A percentile compares a stretch with the other conserved stretches of the same genome.
Evolutionary conservation across 2,797 vertebrate genomes (phyloP).

Genomic region (Sebastes baramenuke): DNA sequence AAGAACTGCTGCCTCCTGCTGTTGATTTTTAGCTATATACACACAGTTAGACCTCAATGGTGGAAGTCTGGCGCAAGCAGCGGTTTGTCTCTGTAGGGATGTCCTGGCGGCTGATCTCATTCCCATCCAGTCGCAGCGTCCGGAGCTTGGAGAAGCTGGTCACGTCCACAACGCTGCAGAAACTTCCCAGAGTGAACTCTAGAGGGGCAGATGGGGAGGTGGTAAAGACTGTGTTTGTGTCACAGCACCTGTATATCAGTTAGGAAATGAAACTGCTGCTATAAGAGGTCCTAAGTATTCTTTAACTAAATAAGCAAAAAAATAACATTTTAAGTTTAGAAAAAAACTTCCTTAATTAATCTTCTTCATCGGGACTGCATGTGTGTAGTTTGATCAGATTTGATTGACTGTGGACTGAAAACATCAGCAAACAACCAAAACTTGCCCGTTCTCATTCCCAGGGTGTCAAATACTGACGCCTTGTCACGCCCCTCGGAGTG

Average conservation of each 20-base stretch:
- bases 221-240: neutral
- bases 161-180: conserved; percentile 90
- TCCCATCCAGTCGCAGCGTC: conserved; percentile 93
- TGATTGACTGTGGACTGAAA: neutral
- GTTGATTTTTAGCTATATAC: neutral
- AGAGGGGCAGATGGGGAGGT: neutral
- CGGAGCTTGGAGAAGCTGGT: conserved; percentile 92
- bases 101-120: conserved; percentile 86
- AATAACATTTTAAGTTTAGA: too few species aligned
- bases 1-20: conserved; percentile 30
- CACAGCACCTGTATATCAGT: neutral
- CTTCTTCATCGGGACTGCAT: neutral
- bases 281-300: neutral
- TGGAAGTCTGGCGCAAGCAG: conserved; percentile 88
- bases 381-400: neutral
- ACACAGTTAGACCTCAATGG: conserved; percentile 87
- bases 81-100: conserved; percentile 86
- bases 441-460: too few species aligned
- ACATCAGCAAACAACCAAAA: neutral
- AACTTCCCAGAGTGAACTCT: conserved; percentile 96
- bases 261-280: neutral
- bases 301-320: too few species aligned
- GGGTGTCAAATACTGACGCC: too few species aligned
- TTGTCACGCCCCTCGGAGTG: too few species aligned
- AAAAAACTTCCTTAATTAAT: too few species aligned